A percentile compares a stretch with the other conserved stretches of the same genome.
Conservation (phyloP, 2,113 vertebrate genomes). For the Pteropus alecto region DNA sequence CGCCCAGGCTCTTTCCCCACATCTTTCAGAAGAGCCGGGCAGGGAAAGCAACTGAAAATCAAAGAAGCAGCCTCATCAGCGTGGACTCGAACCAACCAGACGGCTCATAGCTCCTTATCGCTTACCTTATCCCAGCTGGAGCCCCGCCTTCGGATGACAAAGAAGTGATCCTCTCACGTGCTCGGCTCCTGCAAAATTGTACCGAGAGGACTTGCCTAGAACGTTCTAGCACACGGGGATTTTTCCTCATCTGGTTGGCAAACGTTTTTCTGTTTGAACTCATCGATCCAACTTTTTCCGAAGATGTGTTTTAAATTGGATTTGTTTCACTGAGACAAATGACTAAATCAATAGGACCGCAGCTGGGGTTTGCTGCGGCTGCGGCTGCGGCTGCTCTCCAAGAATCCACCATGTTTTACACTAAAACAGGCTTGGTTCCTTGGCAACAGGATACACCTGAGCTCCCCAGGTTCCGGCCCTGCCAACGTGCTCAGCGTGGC, state of each 20-base stretch:
- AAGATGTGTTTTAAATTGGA: neutral
- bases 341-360: neutral
- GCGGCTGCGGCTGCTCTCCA: neutral
- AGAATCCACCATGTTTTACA: neutral
- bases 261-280: neutral
- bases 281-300: neutral
- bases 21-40: neutral
- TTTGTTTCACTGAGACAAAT: neutral
- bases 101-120: neutral
- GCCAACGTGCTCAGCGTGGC: neutral
- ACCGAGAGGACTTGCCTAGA: neutral
- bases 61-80: neutral
- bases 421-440: neutral
- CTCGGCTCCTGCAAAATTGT: neutral
- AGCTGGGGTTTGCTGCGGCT: neutral
- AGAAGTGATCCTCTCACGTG: rapidly evolving
- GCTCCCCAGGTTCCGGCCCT: neutral
- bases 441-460: neutral
- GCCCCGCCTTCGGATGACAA: neutral
- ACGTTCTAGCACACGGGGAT: neutral
- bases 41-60: too few relatives aligned
- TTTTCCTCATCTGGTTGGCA: neutral
- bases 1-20: neutral
- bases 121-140: neutral
- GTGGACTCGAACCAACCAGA: neutral